Evolutionary conservation across 2,797 vertebrate species (phyloP).

Genomic region (Enteromius argenteus): DNA sequence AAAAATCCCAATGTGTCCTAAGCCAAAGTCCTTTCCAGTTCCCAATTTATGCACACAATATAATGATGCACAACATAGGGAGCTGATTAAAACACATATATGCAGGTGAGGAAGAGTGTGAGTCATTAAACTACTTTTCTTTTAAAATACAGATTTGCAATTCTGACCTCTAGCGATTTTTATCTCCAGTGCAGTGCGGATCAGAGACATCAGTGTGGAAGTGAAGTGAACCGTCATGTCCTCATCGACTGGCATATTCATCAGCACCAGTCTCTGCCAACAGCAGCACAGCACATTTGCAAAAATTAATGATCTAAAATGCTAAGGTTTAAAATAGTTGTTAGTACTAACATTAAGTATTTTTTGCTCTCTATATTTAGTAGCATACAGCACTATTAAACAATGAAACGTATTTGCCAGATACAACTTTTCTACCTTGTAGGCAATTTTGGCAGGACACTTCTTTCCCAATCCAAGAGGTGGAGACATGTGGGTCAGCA

Average conservation of each 20-base stretch:
- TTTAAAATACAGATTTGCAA: not conserved
- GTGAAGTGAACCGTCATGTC: constrained; percentile 98
- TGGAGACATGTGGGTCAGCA: constrained; percentile 99
- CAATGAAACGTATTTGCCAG: not conserved
- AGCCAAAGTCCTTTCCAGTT: not conserved
- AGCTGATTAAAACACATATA: not conserved
- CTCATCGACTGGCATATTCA: constrained; percentile 99
- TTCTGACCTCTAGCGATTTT: constrained; percentile 94
- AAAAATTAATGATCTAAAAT: not conserved
- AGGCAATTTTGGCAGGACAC: constrained; percentile 98
- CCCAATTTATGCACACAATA: not conserved
- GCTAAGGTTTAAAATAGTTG: not conserved
- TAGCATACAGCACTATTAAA: not conserved
- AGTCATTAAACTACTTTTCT: not conserved
- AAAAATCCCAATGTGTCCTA: not conserved
- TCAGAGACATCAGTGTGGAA: constrained; percentile 97
- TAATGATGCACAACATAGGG: not conserved
- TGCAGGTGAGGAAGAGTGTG: not conserved
- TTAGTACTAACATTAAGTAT: not conserved
- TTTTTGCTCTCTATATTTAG: not conserved
- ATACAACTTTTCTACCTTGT: constrained; percentile 87
- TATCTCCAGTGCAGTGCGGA: constrained; percentile 95
- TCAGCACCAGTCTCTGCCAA: constrained; percentile 93
- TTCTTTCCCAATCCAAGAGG: constrained; percentile 98
- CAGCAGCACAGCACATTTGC: constrained; percentile 44